These are phyloP conservation scores for Prunella himalayana DNA, from an alignment of 2,113 vertebrate species.

Conservation along the genomic window DNA sequence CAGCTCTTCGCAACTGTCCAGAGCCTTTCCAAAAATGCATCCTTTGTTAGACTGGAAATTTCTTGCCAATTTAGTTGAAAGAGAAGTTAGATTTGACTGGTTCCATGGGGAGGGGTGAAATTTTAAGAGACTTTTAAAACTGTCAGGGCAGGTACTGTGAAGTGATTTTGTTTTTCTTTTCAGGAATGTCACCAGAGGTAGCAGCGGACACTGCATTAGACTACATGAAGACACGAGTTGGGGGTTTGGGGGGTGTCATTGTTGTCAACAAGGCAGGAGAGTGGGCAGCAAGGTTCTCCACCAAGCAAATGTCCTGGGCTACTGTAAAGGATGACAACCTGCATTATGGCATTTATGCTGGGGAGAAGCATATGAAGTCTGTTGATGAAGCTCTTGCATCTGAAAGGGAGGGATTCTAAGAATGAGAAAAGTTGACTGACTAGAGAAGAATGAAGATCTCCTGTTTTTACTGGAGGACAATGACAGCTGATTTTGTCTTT, in stretches of 20 bases:
- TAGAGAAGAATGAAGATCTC: background rate
- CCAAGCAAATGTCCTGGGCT: slow-evolving; percentile 87
- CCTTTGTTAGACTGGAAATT: background rate
- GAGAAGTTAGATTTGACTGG: background rate
- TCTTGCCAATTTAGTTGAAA: background rate
- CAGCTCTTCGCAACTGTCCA: background rate
- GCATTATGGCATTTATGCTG: slow-evolving; percentile 72
- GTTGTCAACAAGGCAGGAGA: slow-evolving; percentile 79
- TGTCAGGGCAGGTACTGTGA: background rate
- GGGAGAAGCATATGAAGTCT: slow-evolving; percentile 56
- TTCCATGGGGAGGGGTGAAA: background rate
- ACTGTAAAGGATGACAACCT: slow-evolving; percentile 77
- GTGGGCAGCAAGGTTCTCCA: slow-evolving; percentile 86
- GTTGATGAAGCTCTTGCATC: slow-evolving; percentile 5
- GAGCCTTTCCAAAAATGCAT: background rate
- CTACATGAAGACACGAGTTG: slow-evolving; percentile 84
- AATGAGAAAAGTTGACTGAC: background rate
- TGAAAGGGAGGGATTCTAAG: background rate
- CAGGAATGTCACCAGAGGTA: slow-evolving; percentile 81
- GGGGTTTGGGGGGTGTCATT: slow-evolving; percentile 82
- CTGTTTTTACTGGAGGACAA: background rate
- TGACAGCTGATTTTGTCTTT: background rate
- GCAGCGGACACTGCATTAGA: slow-evolving; percentile 79
- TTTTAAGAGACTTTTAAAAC: background rate
- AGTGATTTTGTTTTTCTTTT: background rate